These are phyloP conservation scores for Halichoeres trimaculatus DNA, from an alignment of 2,113 vertebrate genomes.

Conservation along the genomic window DNA sequence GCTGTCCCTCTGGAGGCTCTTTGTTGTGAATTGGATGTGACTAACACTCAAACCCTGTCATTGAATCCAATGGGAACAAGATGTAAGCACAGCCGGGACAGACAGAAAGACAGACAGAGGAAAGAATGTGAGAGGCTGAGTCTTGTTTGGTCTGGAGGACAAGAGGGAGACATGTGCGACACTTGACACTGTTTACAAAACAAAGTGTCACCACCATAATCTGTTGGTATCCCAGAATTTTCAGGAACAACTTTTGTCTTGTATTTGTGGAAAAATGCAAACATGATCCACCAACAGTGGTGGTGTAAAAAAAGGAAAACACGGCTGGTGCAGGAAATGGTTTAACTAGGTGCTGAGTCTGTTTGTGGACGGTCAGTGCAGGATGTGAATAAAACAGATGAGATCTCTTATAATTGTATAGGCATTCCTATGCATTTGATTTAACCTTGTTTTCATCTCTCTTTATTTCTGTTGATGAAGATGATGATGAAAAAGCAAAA, in stretches of 20 bases:
- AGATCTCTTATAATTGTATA: no score
- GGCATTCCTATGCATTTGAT: no score
- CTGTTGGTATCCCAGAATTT: conserved; percentile 53
- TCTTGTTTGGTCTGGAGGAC: conserved; percentile 73
- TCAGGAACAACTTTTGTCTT: conserved; percentile 25
- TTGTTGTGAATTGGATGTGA: conserved; percentile 64
- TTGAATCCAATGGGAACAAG: conserved; percentile 65
- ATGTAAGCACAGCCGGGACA: conserved; percentile 63
- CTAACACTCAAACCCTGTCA: conserved; percentile 56
- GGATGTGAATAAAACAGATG: conserved; percentile 40
- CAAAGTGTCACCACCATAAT: conserved; percentile 67
- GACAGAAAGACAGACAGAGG: conserved; percentile 47
- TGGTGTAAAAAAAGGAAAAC: conserved; percentile 23
- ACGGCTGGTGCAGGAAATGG: conserved; percentile 40
- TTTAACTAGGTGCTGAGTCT: conserved; percentile 55
- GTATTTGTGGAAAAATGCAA: conserved; percentile 53
- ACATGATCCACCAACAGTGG: conserved; percentile 55
- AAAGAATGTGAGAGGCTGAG: conserved; percentile 50
- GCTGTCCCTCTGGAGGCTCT: conserved; percentile 28
- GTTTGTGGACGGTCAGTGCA: conserved; percentile 37
- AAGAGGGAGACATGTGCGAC: conserved; percentile 64
- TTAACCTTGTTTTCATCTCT: no score
- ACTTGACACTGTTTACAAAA: conserved; percentile 77
- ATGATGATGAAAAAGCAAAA: no score
- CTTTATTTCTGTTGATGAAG: no score